Percentiles rank a stretch among this genome's conserved stretches.
Evolutionary conservation across 2,888 invertebrate genomes (phyloP).

Genomic region (Himalopsyche anomala): DNA sequence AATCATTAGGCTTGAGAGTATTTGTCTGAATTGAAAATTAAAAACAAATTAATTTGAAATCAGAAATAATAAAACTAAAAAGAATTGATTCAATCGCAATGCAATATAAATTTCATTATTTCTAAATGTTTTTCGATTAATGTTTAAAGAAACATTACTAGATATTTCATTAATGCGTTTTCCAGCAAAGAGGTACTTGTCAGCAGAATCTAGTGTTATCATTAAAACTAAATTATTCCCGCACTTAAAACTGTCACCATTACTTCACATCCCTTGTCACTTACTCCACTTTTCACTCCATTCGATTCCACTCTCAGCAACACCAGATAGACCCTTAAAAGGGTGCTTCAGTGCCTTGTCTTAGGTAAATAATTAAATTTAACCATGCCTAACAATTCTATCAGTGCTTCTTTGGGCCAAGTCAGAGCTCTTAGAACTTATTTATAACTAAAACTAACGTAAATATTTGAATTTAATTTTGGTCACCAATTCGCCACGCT

Average conservation of each 20-base stretch:
- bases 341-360: slow-evolving; percentile 47
- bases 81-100: too few species aligned
- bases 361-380: slow-evolving; percentile 61
- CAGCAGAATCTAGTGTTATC: slow-evolving; percentile 2
- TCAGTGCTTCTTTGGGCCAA: slow-evolving; percentile 46
- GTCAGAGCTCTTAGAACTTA: background rate
- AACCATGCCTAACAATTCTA: slow-evolving; percentile 58
- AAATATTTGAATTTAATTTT: too few species aligned
- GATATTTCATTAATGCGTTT: slow-evolving; percentile 5
- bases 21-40: too few species aligned
- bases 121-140: too few species aligned
- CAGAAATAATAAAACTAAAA: too few species aligned
- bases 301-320: slow-evolving; percentile 31
- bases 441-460: background rate
- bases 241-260: slow-evolving; percentile 34
- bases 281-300: slow-evolving; percentile 27
- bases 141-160: too few species aligned
- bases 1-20: too few species aligned
- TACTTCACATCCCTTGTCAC: slow-evolving; percentile 31
- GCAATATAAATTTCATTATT: too few species aligned
- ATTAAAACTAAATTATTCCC: slow-evolving; percentile 31
- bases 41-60: too few species aligned
- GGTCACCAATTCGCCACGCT: too few species aligned
- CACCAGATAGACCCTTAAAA: slow-evolving; percentile 42
- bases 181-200: background rate